Percentiles rank a stretch among this genome's conserved stretches.
Conservation (phyloP, 1,140 invertebrate genomes). For the Neodiprion pinetum region DNA sequence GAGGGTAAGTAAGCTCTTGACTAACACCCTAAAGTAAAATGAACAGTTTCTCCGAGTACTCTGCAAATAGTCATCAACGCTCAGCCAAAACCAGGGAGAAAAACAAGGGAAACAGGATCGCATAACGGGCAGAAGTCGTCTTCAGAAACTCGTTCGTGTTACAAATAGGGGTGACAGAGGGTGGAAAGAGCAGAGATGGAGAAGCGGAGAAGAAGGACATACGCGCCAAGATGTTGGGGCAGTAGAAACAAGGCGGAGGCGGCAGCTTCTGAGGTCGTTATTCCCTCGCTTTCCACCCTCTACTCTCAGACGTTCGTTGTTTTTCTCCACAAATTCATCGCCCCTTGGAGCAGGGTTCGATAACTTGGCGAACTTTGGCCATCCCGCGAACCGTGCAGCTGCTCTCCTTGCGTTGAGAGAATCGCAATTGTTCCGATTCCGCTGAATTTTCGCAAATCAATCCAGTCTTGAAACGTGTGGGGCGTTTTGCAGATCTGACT, state of each 20-base stretch:
- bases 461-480: not conserved
- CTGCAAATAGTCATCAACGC: not conserved
- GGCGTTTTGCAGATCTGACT: constrained; percentile 31
- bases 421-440: too few species aligned
- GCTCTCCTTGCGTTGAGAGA: too few species aligned
- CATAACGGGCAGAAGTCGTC: not conserved
- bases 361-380: not conserved
- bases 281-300: not conserved
- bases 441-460: not conserved
- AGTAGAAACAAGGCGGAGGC: not conserved
- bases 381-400: not conserved
- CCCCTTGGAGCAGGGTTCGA: not conserved
- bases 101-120: not conserved
- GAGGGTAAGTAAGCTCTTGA: constrained; percentile 21
- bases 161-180: not conserved
- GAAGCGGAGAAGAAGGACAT: not conserved
- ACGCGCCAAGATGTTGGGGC: not conserved
- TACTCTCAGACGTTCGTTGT: not conserved
- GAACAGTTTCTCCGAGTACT: not conserved
- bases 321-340: not conserved
- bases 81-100: not conserved
- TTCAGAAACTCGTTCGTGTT: not conserved
- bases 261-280: not conserved
- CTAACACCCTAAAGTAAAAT: not conserved
- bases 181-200: constrained; percentile 1